Evolutionary conservation across 1,140 invertebrate species (phyloP), one percentile per base, ranked within the genome.

Genomic region (Meloidogyne chitwoodi): DNA sequence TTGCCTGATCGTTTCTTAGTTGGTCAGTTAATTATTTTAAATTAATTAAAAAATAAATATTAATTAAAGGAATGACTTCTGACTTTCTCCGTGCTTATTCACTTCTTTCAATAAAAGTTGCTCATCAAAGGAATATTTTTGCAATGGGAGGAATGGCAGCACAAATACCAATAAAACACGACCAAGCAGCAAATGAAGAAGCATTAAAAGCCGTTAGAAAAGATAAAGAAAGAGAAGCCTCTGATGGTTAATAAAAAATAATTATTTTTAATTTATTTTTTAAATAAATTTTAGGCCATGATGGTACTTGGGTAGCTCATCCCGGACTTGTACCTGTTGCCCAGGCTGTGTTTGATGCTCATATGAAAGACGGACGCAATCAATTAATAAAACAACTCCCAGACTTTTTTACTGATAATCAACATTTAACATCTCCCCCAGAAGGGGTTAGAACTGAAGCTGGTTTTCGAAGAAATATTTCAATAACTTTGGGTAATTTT

Each of bases 111-210:
- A 89, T 92, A 16, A 88, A 89, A 62, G 90, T 89, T 24, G 92
- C 91, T 82, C 92, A 92, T 81, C 88, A 84, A 38, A 88, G 90
- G 63, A 90, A 89, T 11, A 91, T 91, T 6, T 89, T 90, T 63
- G 91, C 91, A 8, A 92, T 91, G 6, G 91, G 91, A 2, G 92
- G 92, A 34, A 92, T 92, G 92, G 90, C 91, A 1, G 91, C 92
- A 6, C 85, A 88, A 62, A 88, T 91, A 75, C 85, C 91, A 8
- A 88, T 87, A 66, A 86, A 87, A 61, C 81, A 87, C 65, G 85
- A 86, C 70, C 66, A 76, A 62, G 62, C 72, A 29, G 83, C 83
- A 10, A 84, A 84, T 65, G 79, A 84, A 4, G 83, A 80, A 48
- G 85, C 85, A 16, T 75, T 86, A 8, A 84, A 80, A 24, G 81